Base-by-base conservation (phyloP, 2,797 vertebrate genomes). In the Tiaroga cobitis region DNA sequence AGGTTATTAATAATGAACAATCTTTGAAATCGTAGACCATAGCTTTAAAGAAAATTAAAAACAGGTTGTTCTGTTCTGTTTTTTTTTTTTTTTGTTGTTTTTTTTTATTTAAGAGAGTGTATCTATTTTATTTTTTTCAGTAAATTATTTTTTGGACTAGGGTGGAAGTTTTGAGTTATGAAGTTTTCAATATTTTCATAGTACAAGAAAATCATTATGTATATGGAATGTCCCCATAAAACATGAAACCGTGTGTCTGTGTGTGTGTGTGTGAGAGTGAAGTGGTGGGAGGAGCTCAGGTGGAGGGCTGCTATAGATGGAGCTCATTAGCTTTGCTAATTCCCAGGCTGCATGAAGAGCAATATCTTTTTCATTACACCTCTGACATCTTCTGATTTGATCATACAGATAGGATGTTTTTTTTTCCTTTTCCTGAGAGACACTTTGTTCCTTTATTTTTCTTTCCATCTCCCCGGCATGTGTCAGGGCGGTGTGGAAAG, bases 261-360 rank as follows among this genome's bases (percentile, higher is more conserved):
- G 54, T 9, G 54, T 19, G 54, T 73, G 68, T 26, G 15, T 74
- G 29, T 65, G 21, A 16, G 11, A 80, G 46, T 84, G 61, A 75
- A 79, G 68, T 61, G 75, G n/a, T 85, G 46, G 3, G 43, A 37
- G 59, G 32, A 85, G 63, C 77, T 65, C 77, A 67, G 41, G 59
- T 69, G 32, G 32, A 70, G 46, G 24, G 32, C 80, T 56, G 49
- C 34, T 81, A 13, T 37, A 83, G 80, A 83, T 61, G 43, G 72
- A 83, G 67, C 70, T 84, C 84, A 65, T 90, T 90, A 83, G 59
- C 24, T 85, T 81, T 26, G 37, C 69, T 80, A 79, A 88, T 86
- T 69, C 88, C 81, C 63, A 61, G 26, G 37, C 61, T 88, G 78
- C 89, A 39, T 86, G 87, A 81, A 87, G 83, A 91, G 85, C 74